These are phyloP conservation scores for Prostheceraeus crozeri DNA, from an alignment of 2,888 invertebrate genomes.

Conservation along the genomic window DNA sequence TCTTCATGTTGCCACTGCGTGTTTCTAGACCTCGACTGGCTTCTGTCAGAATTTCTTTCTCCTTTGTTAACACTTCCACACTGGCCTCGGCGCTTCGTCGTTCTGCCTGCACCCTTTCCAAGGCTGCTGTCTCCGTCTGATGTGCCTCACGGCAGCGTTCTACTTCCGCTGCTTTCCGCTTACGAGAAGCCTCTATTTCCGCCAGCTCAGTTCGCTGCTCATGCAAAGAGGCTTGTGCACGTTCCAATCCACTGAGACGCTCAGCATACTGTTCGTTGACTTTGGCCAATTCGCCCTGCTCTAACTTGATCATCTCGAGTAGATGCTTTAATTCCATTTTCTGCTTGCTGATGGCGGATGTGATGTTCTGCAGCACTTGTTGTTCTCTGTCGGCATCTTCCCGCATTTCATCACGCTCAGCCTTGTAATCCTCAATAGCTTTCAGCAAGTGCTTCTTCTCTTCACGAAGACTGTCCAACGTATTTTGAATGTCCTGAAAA, in stretches of 20 bases:
- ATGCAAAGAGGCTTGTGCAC: conserved; percentile 45
- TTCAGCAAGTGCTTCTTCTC: conserved; percentile 47
- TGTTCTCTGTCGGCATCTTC: background rate
- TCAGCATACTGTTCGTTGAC: conserved; percentile 47
- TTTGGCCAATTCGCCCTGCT: conserved; percentile 46
- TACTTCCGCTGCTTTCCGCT: conserved; percentile 45
- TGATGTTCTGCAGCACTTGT: conserved; percentile 45
- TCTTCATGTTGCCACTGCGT: conserved; percentile 44
- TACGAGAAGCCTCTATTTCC: conserved; percentile 45
- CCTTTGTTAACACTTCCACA: conserved; percentile 44
- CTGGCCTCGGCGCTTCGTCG: conserved; percentile 17
- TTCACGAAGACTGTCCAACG: conserved; percentile 43
- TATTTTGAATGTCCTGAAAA: no score
- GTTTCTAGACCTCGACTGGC: conserved; percentile 46
- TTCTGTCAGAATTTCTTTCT: conserved; percentile 47
- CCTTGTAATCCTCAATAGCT: background rate
- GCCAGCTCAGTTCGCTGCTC: conserved; percentile 47
- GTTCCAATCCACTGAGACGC: conserved; percentile 46
- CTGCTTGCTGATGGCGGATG: conserved; percentile 46
- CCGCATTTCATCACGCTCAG: background rate
- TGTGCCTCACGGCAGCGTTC: conserved; percentile 44
- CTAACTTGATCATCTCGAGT: conserved; percentile 48
- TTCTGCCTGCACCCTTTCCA: conserved; percentile 30
- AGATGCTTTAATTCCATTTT: conserved; percentile 49
- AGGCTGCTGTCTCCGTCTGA: background rate